Percentiles rank a stretch among this genome's conserved stretches.
Evolutionary conservation across 2,797 vertebrate genomes (phyloP).

Genomic region (Sebastes cheni): DNA sequence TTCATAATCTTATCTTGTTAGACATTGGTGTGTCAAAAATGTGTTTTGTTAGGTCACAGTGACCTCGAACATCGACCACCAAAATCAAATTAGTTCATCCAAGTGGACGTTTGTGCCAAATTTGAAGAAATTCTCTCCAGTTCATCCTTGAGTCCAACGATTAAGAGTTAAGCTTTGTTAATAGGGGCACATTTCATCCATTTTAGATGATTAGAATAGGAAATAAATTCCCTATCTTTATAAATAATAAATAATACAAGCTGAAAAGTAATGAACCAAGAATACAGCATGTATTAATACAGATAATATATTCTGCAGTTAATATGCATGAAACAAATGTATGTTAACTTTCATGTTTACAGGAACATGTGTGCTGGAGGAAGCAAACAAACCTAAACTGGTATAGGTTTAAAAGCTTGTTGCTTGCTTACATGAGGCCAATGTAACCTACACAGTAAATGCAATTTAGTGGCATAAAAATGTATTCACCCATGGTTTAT

Average conservation of each 20-base stretch:
- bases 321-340: background rate
- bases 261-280: background rate
- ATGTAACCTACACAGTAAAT: background rate
- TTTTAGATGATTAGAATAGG: background rate
- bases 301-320: background rate
- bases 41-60: too few species aligned
- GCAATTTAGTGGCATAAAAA: background rate
- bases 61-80: too few species aligned
- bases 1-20: too few species aligned
- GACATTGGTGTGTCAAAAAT: too few species aligned
- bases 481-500: background rate
- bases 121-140: too few species aligned
- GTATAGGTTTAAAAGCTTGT: background rate
- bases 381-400: background rate
- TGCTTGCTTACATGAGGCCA: background rate
- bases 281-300: background rate
- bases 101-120: too few species aligned
- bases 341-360: background rate
- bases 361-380: background rate
- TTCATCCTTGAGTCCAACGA: too few species aligned
- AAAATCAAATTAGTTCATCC: too few species aligned
- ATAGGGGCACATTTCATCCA: background rate
- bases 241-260: background rate
- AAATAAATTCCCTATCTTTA: background rate
- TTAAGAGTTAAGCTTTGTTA: background rate